Conservation (phyloP, 2,113 vertebrate species). For the Malaclemys terrapin region DNA sequence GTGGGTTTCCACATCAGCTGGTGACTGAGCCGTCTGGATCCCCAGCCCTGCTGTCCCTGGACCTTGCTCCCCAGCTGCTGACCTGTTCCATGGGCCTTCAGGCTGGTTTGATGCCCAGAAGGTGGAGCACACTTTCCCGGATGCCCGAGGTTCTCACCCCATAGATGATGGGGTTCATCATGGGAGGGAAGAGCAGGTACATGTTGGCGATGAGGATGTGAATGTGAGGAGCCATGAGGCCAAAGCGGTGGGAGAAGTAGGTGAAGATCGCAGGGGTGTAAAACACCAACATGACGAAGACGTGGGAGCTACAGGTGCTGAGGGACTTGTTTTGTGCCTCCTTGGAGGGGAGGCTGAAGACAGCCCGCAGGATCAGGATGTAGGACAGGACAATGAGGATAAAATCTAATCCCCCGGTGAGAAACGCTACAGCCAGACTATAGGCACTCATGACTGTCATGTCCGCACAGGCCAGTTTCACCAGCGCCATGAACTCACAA, state of each 20-base stretch:
- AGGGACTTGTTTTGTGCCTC: slow-evolving; percentile 67
- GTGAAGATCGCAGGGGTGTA: slow-evolving; percentile 56
- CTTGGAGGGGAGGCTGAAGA: slow-evolving; percentile 45
- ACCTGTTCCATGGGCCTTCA: no score
- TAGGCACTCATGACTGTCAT: neutral
- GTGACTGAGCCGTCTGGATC: no score
- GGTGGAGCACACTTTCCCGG: neutral
- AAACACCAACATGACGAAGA: slow-evolving; percentile 60
- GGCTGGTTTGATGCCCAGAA: neutral
- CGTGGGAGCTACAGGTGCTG: slow-evolving; percentile 66
- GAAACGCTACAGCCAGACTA: slow-evolving; percentile 51
- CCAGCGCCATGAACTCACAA: slow-evolving; percentile 70
- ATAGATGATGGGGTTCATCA: slow-evolving; percentile 73
- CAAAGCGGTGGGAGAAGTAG: slow-evolving; percentile 60
- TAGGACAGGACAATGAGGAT: slow-evolving; percentile 62
- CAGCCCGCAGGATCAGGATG: slow-evolving; percentile 45
- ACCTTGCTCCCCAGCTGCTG: no score
- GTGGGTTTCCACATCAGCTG: no score
- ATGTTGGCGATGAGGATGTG: slow-evolving; percentile 65
- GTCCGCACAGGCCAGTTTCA: slow-evolving; percentile 52
- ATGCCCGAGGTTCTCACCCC: slow-evolving; percentile 26
- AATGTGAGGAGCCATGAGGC: slow-evolving; percentile 38
- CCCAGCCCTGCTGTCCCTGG: no score
- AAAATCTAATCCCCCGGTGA: slow-evolving; percentile 49
- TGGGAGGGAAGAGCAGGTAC: slow-evolving; percentile 65